phyloP scores from a whole-genome alignment of 2,113 vertebrate genomes.

The Brachyhypopomus gauderio region DNA sequence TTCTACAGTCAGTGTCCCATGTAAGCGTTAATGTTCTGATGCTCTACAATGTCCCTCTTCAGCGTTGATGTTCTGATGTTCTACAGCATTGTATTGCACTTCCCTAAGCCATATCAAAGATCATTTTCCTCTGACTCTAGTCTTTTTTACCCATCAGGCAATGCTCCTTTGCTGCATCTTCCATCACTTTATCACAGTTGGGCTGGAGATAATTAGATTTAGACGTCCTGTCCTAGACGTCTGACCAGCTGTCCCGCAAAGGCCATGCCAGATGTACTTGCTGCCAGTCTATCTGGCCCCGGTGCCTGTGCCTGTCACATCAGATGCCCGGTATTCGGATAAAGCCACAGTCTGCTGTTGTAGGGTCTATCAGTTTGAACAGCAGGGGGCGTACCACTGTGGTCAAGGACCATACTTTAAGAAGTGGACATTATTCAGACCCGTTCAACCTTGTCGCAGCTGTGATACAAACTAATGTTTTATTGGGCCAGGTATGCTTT shows the following conservation, averaged over 20 bases:
- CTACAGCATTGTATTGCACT: not conserved
- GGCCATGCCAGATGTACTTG: slow-evolving; percentile 6
- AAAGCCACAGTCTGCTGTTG: not conserved
- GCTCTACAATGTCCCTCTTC: too few relatives aligned
- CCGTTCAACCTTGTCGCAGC: not conserved
- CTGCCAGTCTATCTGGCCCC: not conserved
- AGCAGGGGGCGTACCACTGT: not conserved
- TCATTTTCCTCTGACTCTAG: not conserved
- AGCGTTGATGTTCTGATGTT: not conserved
- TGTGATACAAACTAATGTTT: not conserved
- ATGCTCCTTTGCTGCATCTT: not conserved
- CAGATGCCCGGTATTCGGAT: not conserved
- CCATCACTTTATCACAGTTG: not conserved
- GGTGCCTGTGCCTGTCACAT: not conserved
- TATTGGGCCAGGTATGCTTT: not conserved
- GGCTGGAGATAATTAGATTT: not conserved
- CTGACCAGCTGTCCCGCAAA: not conserved
- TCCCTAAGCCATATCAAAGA: not conserved
- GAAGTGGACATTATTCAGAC: not conserved
- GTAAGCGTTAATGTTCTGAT: too few relatives aligned
- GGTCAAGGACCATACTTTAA: not conserved
- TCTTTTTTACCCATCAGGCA: not conserved
- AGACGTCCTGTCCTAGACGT: slow-evolving; percentile 1
- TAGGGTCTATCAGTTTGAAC: not conserved
- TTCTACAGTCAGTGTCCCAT: too few relatives aligned